Evolutionary conservation across 2,888 invertebrate genomes (phyloP).

Genomic region (Eudasyphora cyanicolor): DNA sequence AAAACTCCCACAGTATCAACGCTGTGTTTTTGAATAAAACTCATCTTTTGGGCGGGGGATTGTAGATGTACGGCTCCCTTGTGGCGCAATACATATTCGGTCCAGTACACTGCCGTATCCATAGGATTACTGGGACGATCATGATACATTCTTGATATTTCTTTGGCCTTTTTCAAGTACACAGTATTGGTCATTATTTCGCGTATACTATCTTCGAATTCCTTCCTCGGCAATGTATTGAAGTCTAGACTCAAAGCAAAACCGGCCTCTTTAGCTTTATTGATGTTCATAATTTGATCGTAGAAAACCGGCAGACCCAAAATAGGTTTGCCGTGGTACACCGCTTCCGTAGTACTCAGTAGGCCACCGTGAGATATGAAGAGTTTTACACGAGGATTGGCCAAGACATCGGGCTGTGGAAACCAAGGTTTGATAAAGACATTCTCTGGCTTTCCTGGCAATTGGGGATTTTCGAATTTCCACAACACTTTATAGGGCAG

Average conservation of each 20-base stretch:
- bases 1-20: slow-evolving; percentile 68
- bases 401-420: slow-evolving; percentile 78
- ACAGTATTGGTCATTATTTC: slow-evolving; percentile 61
- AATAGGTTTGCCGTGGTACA: slow-evolving; percentile 79
- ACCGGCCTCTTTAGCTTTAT: slow-evolving; percentile 71
- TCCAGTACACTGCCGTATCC: slow-evolving; percentile 74
- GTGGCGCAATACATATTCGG: slow-evolving; percentile 74
- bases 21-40: slow-evolving; percentile 71
- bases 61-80: slow-evolving; percentile 67
- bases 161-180: slow-evolving; percentile 65
- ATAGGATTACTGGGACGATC: slow-evolving; percentile 75
- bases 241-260: slow-evolving; percentile 72
- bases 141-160: slow-evolving; percentile 70
- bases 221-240: neutral
- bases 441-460: slow-evolving; percentile 68
- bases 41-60: slow-evolving; percentile 68
- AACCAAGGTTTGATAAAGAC: slow-evolving; percentile 77
- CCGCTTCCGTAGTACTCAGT: slow-evolving; percentile 80
- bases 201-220: slow-evolving; percentile 36
- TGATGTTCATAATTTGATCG: slow-evolving; percentile 78
- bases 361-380: slow-evolving; percentile 82
- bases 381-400: slow-evolving; percentile 80
- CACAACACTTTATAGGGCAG: slow-evolving; percentile 71
- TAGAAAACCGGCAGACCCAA: slow-evolving; percentile 78
- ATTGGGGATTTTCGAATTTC: slow-evolving; percentile 67